Evolutionary conservation across 2,888 invertebrate genomes (phyloP), one percentile per base, ranked within the genome.

Genomic region (Flabesymbios commensalis): DNA sequence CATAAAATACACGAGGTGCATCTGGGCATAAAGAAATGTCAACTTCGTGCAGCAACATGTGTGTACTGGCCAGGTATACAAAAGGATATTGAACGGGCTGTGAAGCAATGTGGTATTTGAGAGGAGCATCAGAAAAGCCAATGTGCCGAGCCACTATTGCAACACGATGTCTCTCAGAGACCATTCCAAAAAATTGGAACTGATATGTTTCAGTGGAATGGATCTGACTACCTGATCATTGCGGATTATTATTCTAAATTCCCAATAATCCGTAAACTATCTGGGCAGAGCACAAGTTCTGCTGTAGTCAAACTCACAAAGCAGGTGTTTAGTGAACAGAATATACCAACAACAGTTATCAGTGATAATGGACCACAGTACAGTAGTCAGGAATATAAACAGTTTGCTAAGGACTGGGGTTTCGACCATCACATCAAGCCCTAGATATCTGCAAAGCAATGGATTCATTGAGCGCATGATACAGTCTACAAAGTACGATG

Each of bases 11-110:
- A 67, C 24, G 29, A 19, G 10, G 26, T 5, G 4, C 58, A 57
- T 26, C 58, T 51, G 28, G 59, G 59, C 33, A 28, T 56, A 3
- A 58, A 60, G 39, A 65, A 63, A 45, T 57, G 59, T n/a, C 51
- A 49, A 10, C 42, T 56, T 19, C 45, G 49, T 14, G 67, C 64
- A 17, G 17, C 45, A 36, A 49, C 49, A 42, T 47, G 19, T 22
- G 56, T 67, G 14, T 65, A 32, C 29, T 65, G 67, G 64, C 47
- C 53, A n/a, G 47, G 57, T 10, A 62, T 67, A 24, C 65, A 65
- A 49, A 49, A 53, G 36, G 59, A 61, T 49, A 67, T 67, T 19
- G 59, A 51, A 22, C 22, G 48, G 19, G 31, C 36, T 22, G 36
- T 51, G 19, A 26, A 32, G 4, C 14, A 24, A 7, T 58, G 52